phyloP scores from a whole-genome alignment of 2,888 invertebrate genomes.

The Heteropelma amictum region DNA sequence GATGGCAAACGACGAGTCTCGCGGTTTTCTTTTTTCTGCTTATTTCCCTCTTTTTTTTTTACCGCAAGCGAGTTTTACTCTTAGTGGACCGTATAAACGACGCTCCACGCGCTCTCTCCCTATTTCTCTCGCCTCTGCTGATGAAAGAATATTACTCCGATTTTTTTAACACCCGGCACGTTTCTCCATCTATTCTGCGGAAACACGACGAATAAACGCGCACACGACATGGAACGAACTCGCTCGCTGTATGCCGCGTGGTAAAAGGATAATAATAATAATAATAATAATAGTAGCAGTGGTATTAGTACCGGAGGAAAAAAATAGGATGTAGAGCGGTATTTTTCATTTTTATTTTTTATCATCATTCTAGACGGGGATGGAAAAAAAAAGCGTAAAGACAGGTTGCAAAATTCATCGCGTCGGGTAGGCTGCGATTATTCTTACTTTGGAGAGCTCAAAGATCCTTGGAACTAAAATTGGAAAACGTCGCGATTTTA shows the following conservation, averaged over 20 bases:
- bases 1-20: constrained; percentile 66
- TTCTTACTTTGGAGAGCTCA: too few relatives aligned
- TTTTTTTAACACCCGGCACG: neutral
- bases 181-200: constrained; percentile 56
- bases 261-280: neutral
- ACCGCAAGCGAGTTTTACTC: constrained; percentile 20
- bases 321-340: neutral
- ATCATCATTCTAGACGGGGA: too few relatives aligned
- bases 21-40: neutral
- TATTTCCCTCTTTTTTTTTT: neutral
- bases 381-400: too few relatives aligned
- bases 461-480: too few relatives aligned
- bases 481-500: too few relatives aligned
- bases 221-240: constrained; percentile 2
- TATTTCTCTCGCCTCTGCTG: constrained; percentile 66
- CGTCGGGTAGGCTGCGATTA: too few relatives aligned
- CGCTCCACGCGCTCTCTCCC: constrained; percentile 57
- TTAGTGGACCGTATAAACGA: constrained; percentile 66
- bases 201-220: constrained; percentile 56
- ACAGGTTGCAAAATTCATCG: neutral
- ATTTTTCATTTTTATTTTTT: neutral
- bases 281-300: constrained; percentile 7
- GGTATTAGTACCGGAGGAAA: constrained; percentile 1
- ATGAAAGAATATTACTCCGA: constrained; percentile 72
- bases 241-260: constrained; percentile 53